Percentiles rank a stretch among this genome's conserved stretches.
Evolutionary conservation across 1,140 invertebrate species (phyloP).

Genomic region (Coelopa frigida): DNA sequence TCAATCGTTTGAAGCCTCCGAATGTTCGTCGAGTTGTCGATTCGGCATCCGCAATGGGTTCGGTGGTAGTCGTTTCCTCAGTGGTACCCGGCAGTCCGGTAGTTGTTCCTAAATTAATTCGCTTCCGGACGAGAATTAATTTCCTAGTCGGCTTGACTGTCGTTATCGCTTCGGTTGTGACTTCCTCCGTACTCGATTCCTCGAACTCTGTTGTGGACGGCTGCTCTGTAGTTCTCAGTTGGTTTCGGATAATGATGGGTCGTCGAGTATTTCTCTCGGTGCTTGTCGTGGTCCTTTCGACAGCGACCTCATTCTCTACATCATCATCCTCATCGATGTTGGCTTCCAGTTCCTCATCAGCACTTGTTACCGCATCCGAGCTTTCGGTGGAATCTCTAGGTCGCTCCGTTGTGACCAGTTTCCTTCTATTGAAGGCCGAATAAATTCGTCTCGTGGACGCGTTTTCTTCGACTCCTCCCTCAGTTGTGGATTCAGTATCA

Average conservation of each 20-base stretch:
- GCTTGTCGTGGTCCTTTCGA: background rate
- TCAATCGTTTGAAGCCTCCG: constrained; percentile 1
- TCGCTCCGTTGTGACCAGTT: no score
- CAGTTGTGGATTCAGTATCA: background rate
- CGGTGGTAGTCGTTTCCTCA: background rate
- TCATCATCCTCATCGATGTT: constrained; percentile 5
- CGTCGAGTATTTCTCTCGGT: background rate
- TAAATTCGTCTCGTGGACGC: background rate
- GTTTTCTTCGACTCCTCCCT: background rate
- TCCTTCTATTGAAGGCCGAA: no score
- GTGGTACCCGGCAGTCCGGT: no score
- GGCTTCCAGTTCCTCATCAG: background rate
- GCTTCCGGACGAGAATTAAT: no score
- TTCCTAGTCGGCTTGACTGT: no score
- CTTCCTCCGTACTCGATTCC: no score
- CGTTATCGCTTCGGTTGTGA: no score
- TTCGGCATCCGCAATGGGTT: background rate
- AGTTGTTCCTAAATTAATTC: no score
- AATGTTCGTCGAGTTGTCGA: constrained; percentile 9
- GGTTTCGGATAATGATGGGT: background rate
- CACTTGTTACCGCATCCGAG: no score
- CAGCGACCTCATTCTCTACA: background rate
- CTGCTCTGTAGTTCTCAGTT: background rate
- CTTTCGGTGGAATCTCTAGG: background rate
- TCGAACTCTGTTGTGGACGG: background rate